A percentile compares a stretch with the other conserved stretches of the same genome.
These are phyloP conservation scores for Hoplodrina blanda DNA, from an alignment of 2,888 invertebrate species.

Conservation along the genomic window DNA sequence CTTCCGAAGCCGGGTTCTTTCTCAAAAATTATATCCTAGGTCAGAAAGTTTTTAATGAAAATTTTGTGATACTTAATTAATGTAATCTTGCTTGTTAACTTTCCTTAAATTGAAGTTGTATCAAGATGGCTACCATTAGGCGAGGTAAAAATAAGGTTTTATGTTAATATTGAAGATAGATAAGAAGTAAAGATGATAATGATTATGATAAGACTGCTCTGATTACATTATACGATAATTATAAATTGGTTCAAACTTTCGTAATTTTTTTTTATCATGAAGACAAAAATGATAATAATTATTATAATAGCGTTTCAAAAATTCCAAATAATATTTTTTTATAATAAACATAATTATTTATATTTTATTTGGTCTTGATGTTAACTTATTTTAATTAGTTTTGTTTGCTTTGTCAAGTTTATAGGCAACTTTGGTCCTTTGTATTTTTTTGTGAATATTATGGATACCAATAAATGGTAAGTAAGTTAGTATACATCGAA, in stretches of 20 bases:
- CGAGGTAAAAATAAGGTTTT: neutral
- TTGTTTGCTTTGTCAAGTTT: too few species aligned
- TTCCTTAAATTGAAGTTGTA: neutral
- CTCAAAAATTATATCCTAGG: slow-evolving; percentile 7
- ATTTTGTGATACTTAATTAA: slow-evolving; percentile 16
- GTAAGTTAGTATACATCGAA: too few species aligned
- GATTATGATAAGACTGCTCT: neutral
- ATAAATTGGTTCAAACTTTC: neutral
- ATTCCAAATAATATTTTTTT: too few species aligned
- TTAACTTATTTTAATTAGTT: too few species aligned
- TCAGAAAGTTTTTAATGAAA: slow-evolving; percentile 39
- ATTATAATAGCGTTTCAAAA: too few species aligned
- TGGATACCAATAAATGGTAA: too few species aligned
- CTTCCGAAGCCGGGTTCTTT: slow-evolving; percentile 2
- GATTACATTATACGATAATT: neutral
- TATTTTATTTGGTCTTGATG: too few species aligned
- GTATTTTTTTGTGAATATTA: too few species aligned
- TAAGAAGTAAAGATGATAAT: neutral
- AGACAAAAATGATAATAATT: too few species aligned
- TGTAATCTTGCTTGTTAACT: slow-evolving; percentile 5
- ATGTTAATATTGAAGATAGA: neutral
- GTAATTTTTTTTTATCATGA: neutral
- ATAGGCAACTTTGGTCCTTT: too few species aligned
- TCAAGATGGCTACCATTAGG: neutral
- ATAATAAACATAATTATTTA: too few species aligned